phyloP scores from a whole-genome alignment of 2,888 invertebrate genomes.

The Lithophane leautieri region DNA sequence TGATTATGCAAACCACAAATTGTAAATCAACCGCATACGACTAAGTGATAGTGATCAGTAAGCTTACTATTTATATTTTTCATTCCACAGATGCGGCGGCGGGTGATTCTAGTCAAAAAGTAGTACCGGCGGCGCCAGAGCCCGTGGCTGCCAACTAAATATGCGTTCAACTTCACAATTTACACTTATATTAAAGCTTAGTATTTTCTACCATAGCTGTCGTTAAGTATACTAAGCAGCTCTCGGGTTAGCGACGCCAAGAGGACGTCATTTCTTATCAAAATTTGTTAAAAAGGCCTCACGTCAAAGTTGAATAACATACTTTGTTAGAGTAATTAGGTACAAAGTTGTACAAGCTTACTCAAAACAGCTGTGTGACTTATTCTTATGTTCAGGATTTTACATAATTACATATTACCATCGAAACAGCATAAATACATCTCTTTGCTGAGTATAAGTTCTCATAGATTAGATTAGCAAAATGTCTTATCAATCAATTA shows the following conservation, averaged over 20 bases:
- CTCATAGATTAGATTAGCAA: neutral
- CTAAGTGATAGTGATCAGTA: neutral
- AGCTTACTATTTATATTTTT: neutral
- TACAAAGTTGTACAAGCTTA: slow-evolving; percentile 13
- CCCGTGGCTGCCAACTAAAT: slow-evolving; percentile 81
- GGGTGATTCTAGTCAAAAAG: slow-evolving; percentile 80
- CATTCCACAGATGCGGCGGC: slow-evolving; percentile 74
- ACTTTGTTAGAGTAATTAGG: neutral
- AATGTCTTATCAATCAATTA: slow-evolving; percentile 14
- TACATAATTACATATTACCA: neutral
- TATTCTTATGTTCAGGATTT: neutral
- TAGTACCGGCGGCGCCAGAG: slow-evolving; percentile 66
- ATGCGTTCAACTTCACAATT: slow-evolving; percentile 61
- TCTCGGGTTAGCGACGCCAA: slow-evolving; percentile 66
- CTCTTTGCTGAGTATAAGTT: neutral
- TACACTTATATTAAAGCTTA: slow-evolving; percentile 70
- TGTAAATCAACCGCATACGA: too few relatives aligned
- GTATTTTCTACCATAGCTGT: slow-evolving; percentile 81
- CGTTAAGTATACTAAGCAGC: slow-evolving; percentile 69
- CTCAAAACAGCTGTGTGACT: neutral
- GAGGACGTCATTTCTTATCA: slow-evolving; percentile 37
- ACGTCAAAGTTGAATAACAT: slow-evolving; percentile 15
- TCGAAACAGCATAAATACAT: neutral
- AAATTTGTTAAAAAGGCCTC: slow-evolving; percentile 18
- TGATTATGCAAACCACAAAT: too few relatives aligned